Percentiles rank a stretch among this genome's conserved stretches.
These are phyloP conservation scores for Priapulus caudatus DNA, from an alignment of 2,888 invertebrate species.

Conservation along the genomic window DNA sequence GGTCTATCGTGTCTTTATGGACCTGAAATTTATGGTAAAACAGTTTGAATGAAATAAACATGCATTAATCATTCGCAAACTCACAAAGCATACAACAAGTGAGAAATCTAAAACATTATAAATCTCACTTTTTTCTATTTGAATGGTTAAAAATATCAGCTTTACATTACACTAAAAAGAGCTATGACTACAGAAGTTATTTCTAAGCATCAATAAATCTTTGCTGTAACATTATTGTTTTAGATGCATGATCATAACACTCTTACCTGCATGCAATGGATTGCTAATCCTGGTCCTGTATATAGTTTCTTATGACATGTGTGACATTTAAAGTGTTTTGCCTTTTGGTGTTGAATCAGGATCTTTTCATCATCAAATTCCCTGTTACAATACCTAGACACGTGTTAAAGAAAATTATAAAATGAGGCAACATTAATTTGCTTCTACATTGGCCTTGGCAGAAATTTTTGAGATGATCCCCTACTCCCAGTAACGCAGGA, in stretches of 20 bases:
- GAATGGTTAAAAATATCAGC: background rate
- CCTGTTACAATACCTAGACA: slow-evolving; percentile 89
- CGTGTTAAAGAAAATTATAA: background rate
- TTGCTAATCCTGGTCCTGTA: slow-evolving; percentile 93
- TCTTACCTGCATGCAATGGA: slow-evolving; percentile 95
- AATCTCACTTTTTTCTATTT: background rate
- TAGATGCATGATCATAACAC: background rate
- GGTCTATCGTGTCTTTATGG: slow-evolving; percentile 98
- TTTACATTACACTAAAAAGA: background rate
- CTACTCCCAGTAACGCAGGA: too few relatives aligned
- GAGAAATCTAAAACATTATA: background rate
- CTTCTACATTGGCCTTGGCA: background rate
- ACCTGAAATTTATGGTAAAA: slow-evolving; percentile 49
- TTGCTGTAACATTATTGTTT: too few relatives aligned
- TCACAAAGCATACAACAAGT: background rate
- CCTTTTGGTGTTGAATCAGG: slow-evolving; percentile 97
- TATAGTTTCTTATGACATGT: slow-evolving; percentile 98
- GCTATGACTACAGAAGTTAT: too few relatives aligned
- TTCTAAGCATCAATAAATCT: too few relatives aligned
- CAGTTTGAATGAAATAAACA: background rate
- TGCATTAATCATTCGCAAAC: background rate
- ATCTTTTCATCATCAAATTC: slow-evolving; percentile 99
- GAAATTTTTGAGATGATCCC: too few relatives aligned
- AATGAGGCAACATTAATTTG: background rate
- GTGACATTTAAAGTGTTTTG: slow-evolving; percentile 99